Conservation (phyloP, 2,113 vertebrate species). For the Rhombomys opimus region DNA sequence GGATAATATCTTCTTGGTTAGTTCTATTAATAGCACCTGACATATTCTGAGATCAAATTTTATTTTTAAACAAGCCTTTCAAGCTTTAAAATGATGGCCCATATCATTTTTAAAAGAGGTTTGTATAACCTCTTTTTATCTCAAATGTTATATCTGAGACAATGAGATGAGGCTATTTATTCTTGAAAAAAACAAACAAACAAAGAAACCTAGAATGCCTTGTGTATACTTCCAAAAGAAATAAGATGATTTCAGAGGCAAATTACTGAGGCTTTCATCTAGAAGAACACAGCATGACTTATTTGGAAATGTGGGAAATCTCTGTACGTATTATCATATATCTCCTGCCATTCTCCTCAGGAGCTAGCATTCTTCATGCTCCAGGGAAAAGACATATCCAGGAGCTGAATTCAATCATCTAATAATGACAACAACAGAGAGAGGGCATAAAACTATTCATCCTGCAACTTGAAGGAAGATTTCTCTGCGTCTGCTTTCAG, state of each 20-base stretch:
- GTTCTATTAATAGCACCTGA: slow-evolving; percentile 52
- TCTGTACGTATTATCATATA: not conserved
- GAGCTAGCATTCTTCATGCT: not conserved
- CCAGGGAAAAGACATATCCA: not conserved
- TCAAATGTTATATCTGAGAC: slow-evolving; percentile 32
- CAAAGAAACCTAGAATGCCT: not conserved
- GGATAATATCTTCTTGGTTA: not conserved
- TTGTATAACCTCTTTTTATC: slow-evolving; percentile 14
- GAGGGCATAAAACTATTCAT: not conserved
- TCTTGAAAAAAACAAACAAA: not conserved
- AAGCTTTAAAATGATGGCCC: slow-evolving; percentile 12
- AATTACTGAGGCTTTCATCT: slow-evolving; percentile 8
- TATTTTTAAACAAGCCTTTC: slow-evolving; percentile 64
- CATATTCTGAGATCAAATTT: slow-evolving; percentile 39
- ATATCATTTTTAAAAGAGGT: not conserved
- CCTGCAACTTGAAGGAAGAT: not conserved
- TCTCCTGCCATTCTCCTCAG: not conserved
- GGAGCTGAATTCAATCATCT: not conserved
- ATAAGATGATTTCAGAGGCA: not conserved
- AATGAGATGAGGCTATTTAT: slow-evolving; percentile 16
- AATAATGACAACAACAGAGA: not conserved
- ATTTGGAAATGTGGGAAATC: not conserved
- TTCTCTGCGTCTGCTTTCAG: not conserved
- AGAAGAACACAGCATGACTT: slow-evolving; percentile 30
- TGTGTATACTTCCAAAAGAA: slow-evolving; percentile 12